A percentile compares a stretch with the other conserved stretches of the same genome.
These are phyloP conservation scores for Chrysaora quinquecirrha DNA, from an alignment of 30 jellyfish, hydroid and myxozoan genomes.

Conservation along the genomic window DNA sequence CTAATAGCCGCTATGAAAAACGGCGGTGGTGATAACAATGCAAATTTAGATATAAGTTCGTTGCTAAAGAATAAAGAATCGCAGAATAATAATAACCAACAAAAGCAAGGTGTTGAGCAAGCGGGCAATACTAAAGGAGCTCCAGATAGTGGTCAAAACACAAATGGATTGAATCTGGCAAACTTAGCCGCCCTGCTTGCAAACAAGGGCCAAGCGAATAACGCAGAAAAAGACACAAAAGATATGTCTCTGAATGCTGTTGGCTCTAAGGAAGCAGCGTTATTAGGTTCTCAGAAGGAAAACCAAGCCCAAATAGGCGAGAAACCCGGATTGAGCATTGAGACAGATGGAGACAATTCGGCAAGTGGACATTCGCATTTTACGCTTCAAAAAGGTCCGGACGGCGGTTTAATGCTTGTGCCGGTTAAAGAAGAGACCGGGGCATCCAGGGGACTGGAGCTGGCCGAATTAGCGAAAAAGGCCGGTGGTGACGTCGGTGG, in stretches of 20 bases:
- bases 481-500: conserved; percentile 65
- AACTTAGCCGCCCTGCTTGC: conserved; percentile 26
- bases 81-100: conserved; percentile 16
- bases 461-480: conserved; percentile 73
- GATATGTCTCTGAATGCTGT: background rate
- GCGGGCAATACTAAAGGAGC: conserved; percentile 26
- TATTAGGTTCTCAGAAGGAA: conserved; percentile 15
- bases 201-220: conserved; percentile 7
- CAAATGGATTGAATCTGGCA: conserved; percentile 5
- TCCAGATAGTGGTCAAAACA: background rate
- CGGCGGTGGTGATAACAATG: conserved; percentile 50
- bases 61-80: conserved; percentile 23
- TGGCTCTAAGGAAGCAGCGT: background rate
- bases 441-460: conserved; percentile 65
- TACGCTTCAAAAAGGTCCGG: conserved; percentile 74
- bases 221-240: background rate
- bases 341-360: conserved; percentile 85
- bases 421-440: conserved; percentile 91
- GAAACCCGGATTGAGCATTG: conserved; percentile 65
- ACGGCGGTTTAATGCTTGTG: conserved; percentile 83
- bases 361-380: conserved; percentile 68
- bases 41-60: conserved; percentile 46
- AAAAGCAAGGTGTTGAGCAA: conserved; percentile 17
- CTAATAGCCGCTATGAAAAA: conserved; percentile 56
- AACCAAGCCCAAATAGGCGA: conserved; percentile 27